These are phyloP conservation scores for Platycheirus albimanus DNA, from an alignment of 2,888 invertebrate species.

Conservation along the genomic window DNA sequence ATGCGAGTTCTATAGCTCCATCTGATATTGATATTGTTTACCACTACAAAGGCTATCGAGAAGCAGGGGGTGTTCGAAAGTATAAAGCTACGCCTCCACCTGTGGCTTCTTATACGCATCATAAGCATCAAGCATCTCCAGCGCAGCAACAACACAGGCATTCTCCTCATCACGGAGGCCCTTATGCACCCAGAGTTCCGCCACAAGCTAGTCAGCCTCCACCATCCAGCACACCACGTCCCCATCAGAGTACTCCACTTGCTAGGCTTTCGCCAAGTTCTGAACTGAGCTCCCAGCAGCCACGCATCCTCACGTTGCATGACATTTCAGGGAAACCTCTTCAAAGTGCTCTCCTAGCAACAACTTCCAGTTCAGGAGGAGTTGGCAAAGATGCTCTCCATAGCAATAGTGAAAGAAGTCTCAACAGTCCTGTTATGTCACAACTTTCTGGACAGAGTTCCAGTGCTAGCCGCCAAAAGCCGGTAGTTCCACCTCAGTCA, in stretches of 20 bases:
- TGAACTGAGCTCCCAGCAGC: slow-evolving; percentile 95
- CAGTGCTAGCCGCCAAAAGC: slow-evolving; percentile 89
- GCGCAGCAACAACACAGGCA: slow-evolving; percentile 89
- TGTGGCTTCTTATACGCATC: slow-evolving; percentile 89
- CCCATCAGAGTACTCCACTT: slow-evolving; percentile 94
- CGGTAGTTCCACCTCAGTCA: slow-evolving; percentile 87
- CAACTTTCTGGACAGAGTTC: slow-evolving; percentile 94
- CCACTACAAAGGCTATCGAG: slow-evolving; percentile 97
- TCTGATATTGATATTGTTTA: slow-evolving; percentile 98
- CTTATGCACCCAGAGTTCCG: slow-evolving; percentile 89
- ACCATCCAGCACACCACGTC: slow-evolving; percentile 87
- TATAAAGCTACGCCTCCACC: slow-evolving; percentile 94
- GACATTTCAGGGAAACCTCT: slow-evolving; percentile 96
- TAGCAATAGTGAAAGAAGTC: slow-evolving; percentile 94
- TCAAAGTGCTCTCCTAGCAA: slow-evolving; percentile 93
- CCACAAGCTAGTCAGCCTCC: slow-evolving; percentile 88
- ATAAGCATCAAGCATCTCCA: slow-evolving; percentile 88
- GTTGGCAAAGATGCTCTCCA: slow-evolving; percentile 94
- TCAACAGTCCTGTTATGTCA: slow-evolving; percentile 96
- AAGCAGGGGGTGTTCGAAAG: slow-evolving; percentile 91
- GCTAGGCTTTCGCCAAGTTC: slow-evolving; percentile 96
- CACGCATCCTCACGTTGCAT: slow-evolving; percentile 94
- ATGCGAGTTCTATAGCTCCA: slow-evolving; percentile 98
- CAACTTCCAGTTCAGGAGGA: slow-evolving; percentile 94
- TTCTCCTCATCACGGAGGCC: slow-evolving; percentile 89